phyloP scores from a whole-genome alignment of 2,113 vertebrate genomes.

The Lepus timidus region DNA sequence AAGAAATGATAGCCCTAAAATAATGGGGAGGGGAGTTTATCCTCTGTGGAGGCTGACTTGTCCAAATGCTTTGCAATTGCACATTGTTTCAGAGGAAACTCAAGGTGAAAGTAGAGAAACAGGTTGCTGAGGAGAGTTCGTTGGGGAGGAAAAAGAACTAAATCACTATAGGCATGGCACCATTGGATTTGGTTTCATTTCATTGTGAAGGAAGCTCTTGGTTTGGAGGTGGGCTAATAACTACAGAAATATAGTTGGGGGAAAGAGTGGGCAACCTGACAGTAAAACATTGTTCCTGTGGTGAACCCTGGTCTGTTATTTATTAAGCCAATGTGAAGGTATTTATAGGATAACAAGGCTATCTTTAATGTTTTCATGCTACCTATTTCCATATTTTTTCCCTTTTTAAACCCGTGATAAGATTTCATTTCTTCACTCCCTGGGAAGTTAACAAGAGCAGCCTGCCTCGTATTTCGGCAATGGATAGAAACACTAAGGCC shows the following conservation, averaged over 20 bases:
- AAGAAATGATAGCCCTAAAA: conserved; percentile 45
- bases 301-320: background rate
- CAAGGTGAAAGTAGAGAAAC: background rate
- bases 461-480: background rate
- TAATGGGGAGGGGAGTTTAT: background rate
- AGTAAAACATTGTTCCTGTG: background rate
- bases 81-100: background rate
- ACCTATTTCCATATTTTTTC: background rate
- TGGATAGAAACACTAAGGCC: background rate
- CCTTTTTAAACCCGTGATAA: background rate
- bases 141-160: background rate
- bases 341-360: background rate
- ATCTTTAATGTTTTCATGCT: background rate
- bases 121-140: rapidly evolving
- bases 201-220: background rate
- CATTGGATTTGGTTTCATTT: background rate
- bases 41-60: background rate
- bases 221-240: background rate
- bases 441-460: background rate
- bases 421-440: background rate
- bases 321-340: background rate
- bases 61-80: background rate
- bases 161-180: too few species aligned
- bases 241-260: background rate
- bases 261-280: background rate